Base-by-base conservation (phyloP, 2,113 vertebrate species). In the Embiotoca jacksoni region DNA sequence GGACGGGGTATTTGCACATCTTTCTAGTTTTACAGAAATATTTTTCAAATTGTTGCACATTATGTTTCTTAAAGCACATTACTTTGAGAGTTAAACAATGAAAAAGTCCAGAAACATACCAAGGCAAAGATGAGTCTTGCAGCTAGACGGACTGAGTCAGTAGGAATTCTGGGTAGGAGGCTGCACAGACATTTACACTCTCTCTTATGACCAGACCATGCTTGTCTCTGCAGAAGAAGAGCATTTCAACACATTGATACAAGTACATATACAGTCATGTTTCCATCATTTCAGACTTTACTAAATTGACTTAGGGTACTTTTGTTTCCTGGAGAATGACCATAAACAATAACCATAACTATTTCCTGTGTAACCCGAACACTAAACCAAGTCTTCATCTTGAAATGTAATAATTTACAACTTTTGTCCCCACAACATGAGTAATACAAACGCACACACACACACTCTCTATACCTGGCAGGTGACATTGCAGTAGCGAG, bases 81-180 rank as follows among this genome's bases (percentile, higher is more conserved):
- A 33, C 53, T 65, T 32, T 56, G 39, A 52, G 13, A 73, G 33
- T 53, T 16, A 15, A 35, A 71, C 6, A 15, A 23, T 50, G 35
- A 53, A 15, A 60, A 64, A 67, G 3, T 80, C 23, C 41, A 47
- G 50, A 84, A 57, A 79, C 95, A 93, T 94, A 99, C 98, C 89
- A 96, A 83, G 75, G 93, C 96, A 90, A 97, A 96, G 90, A 98
- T 93, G 84, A 97, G 95, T 84, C 95, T 96, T 1, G 95, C 96
- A 37, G 95, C 94, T 80, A 99, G 96, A 33, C 97, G 95, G 52
- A 99, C 96, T 0, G 97, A 97, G 84, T 99, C 97, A 8, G 96
- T 96, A 67, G 97, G 97, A 83, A 96, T 87, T 78, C 95, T 95
- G 3, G 97, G 97, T 9, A 94, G 49, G 7, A 96, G 64, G 44